These are phyloP conservation scores for Hydrochoerus hydrochaeris DNA, from an alignment of 2,113 vertebrate genomes.

Conservation along the genomic window DNA sequence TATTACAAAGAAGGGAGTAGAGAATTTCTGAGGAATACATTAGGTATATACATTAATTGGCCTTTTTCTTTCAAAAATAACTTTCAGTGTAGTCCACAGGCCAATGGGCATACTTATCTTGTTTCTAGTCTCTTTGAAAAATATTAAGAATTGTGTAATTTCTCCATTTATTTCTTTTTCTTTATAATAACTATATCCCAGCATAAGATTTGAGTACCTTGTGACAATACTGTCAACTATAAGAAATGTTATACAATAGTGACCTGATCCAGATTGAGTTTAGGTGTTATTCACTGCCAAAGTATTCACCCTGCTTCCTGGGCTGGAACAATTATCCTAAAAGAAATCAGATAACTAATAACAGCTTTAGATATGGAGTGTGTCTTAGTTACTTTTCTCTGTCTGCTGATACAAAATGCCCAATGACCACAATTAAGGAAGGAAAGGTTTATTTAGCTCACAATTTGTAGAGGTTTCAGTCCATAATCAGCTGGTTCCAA, in stretches of 20 bases:
- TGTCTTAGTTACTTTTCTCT: neutral
- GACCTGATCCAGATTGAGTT: neutral
- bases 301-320: neutral
- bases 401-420: neutral
- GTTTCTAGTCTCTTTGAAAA: neutral
- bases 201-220: neutral
- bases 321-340: neutral
- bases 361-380: neutral
- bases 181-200: neutral
- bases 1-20: neutral
- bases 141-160: neutral
- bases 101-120: neutral
- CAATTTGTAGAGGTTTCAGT: neutral
- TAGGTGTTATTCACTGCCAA: neutral
- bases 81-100: neutral
- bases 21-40: neutral
- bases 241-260: neutral
- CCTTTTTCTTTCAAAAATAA: neutral
- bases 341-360: neutral
- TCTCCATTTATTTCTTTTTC: neutral
- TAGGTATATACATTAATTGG: neutral
- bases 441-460: neutral
- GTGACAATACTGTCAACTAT: neutral
- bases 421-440: neutral
- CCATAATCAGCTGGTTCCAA: neutral